Percentiles rank a stretch among this genome's conserved stretches.
Conservation (phyloP, 1,140 invertebrate genomes). For the Amphibalanus amphitrite region DNA sequence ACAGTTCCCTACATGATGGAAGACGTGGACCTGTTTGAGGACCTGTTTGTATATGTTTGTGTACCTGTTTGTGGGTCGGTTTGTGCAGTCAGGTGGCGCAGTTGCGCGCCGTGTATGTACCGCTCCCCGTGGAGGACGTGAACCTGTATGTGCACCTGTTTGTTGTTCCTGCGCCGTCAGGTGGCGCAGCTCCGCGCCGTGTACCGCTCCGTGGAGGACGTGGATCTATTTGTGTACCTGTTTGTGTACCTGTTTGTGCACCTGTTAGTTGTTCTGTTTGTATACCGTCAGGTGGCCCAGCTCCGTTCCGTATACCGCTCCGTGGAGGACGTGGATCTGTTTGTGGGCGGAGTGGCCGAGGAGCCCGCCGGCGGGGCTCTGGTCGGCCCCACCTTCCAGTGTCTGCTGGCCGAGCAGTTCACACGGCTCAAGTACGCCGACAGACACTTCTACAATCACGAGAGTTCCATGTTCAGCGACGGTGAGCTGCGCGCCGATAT, state of each 20-base stretch:
- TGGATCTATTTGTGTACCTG: background rate
- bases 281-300: background rate
- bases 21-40: too few species aligned
- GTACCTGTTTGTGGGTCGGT: too few species aligned
- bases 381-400: constrained; percentile 65
- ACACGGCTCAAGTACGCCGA: constrained; percentile 37
- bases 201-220: constrained; percentile 37
- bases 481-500: background rate
- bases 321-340: constrained; percentile 59
- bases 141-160: too few species aligned
- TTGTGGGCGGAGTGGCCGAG: constrained; percentile 61
- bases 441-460: constrained; percentile 35
- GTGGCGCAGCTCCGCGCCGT: too few species aligned
- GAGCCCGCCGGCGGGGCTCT: constrained; percentile 39
- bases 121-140: constrained; percentile 28
- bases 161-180: background rate
- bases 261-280: too few species aligned
- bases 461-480: constrained; percentile 8
- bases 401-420: constrained; percentile 69
- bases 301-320: constrained; percentile 29
- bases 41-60: too few species aligned
- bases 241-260: too few species aligned
- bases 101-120: too few species aligned
- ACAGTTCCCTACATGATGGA: too few species aligned
- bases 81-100: too few species aligned